Percentiles rank a stretch among this genome's conserved stretches.
Evolutionary conservation across 2,797 vertebrate species (phyloP).

Genomic region (Morus bassanus): DNA sequence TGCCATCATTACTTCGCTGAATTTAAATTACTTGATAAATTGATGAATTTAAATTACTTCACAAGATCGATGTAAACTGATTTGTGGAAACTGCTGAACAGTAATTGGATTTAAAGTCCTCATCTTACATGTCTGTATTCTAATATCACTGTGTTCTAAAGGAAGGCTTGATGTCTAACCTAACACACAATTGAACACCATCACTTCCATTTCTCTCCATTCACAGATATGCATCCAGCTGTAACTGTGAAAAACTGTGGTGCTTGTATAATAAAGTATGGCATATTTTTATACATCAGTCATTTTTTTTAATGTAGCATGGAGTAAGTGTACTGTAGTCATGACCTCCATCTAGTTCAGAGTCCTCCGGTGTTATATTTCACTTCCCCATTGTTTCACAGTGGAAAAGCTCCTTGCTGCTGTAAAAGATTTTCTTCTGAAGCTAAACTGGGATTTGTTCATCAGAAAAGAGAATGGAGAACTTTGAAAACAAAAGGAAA

Average conservation of each 20-base stretch:
- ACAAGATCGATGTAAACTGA: not conserved
- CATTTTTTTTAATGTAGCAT: not conserved
- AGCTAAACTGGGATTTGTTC: not conserved
- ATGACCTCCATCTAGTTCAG: not conserved
- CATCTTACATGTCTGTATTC: not conserved
- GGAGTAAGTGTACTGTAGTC: not conserved
- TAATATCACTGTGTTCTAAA: not conserved
- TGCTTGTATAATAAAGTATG: not conserved
- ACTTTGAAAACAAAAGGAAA: not conserved
- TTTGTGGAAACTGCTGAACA: not conserved
- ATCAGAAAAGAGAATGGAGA: not conserved
- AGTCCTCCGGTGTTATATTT: not conserved
- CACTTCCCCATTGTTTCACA: not conserved
- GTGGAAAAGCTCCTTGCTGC: not conserved
- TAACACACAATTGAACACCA: not conserved
- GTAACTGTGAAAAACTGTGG: not conserved
- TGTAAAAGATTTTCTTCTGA: not conserved
- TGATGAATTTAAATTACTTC: constrained; percentile 21
- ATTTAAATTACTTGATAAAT: constrained; percentile 10
- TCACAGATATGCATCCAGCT: not conserved
- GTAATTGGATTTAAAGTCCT: not conserved
- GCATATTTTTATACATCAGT: not conserved
- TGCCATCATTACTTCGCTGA: not conserved
- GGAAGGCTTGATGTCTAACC: not conserved
- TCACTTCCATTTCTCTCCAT: not conserved